A percentile compares a stretch with the other conserved stretches of the same genome.
Conservation (phyloP, 2,797 vertebrate species). For the Enteromius fasciolatus region DNA sequence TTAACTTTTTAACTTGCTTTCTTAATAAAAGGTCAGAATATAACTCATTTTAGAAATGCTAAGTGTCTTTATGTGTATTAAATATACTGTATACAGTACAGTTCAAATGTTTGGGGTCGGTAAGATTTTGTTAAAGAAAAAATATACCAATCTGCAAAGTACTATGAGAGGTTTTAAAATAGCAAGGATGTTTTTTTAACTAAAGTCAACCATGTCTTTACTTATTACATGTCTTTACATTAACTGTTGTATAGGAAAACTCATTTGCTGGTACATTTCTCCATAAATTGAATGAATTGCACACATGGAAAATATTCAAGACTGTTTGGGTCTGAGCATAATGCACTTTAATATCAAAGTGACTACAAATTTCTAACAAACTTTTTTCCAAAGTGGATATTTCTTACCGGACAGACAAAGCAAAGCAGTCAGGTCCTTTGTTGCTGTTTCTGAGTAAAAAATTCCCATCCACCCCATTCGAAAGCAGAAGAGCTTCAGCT, state of each 20-base stretch:
- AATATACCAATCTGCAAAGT: not conserved
- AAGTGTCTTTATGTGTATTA: not conserved
- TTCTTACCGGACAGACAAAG: constrained; percentile 90
- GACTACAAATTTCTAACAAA: not conserved
- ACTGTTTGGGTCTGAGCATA: not conserved
- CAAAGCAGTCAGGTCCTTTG: constrained; percentile 79
- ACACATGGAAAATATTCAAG: not conserved
- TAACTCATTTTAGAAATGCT: not conserved
- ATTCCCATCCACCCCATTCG: constrained; percentile 90
- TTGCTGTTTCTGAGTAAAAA: constrained; percentile 92
- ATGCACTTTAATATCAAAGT: not conserved
- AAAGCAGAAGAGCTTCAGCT: constrained; percentile 90
- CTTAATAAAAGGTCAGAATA: constrained; percentile 1
- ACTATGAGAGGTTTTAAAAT: not conserved
- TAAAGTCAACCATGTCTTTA: not conserved
- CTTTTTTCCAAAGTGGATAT: not conserved
- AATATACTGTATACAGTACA: not conserved
- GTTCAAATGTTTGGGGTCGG: not conserved
- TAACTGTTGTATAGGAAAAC: not conserved
- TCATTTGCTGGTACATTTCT: not conserved
- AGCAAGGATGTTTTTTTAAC: not conserved
- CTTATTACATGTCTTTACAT: no score
- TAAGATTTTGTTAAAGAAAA: not conserved
- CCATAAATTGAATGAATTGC: not conserved
- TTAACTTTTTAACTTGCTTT: not conserved